A percentile compares a stretch with the other conserved stretches of the same genome.
Evolutionary conservation across 1,140 invertebrate genomes (phyloP).

Genomic region (Coboldia fuscipes): DNA sequence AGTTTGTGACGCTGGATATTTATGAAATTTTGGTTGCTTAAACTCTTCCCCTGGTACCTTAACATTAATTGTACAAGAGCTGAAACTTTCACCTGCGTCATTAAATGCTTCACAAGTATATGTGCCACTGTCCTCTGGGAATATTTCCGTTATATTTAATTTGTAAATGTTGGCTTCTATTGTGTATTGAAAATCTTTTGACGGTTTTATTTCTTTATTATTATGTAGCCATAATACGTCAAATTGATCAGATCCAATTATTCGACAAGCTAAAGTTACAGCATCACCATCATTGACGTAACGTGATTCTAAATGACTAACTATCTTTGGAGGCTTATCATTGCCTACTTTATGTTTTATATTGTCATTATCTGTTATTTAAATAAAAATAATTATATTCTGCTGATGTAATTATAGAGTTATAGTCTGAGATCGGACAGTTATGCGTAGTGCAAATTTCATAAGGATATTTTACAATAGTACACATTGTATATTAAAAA

Average conservation of each 20-base stretch:
- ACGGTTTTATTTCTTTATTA: conserved; percentile 89
- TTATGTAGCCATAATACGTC: conserved; percentile 91
- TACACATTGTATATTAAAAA: no score
- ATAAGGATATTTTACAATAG: no score
- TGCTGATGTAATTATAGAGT: not conserved
- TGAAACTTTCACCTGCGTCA: conserved; percentile 81
- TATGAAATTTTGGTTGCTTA: conserved; percentile 61
- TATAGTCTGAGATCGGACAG: not conserved
- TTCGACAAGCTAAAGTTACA: conserved; percentile 62
- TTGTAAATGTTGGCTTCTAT: conserved; percentile 80
- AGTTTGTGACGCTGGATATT: conserved; percentile 76
- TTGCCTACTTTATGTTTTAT: conserved; percentile 22
- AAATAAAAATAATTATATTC: conserved; percentile 15
- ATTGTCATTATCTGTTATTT: conserved; percentile 37
- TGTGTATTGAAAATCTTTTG: conserved; percentile 87
- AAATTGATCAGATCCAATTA: conserved; percentile 71
- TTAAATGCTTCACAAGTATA: conserved; percentile 96
- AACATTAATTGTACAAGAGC: conserved; percentile 69
- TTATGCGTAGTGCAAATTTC: not conserved
- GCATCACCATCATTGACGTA: conserved; percentile 71
- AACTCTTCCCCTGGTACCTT: conserved; percentile 67
- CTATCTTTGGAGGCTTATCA: conserved; percentile 61
- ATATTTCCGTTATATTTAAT: conserved; percentile 79
- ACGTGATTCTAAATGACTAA: conserved; percentile 58
- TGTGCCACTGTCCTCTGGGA: conserved; percentile 69